Evolutionary conservation across 2,113 vertebrate species (phyloP).

Genomic region (Anoplopoma fimbria): DNA sequence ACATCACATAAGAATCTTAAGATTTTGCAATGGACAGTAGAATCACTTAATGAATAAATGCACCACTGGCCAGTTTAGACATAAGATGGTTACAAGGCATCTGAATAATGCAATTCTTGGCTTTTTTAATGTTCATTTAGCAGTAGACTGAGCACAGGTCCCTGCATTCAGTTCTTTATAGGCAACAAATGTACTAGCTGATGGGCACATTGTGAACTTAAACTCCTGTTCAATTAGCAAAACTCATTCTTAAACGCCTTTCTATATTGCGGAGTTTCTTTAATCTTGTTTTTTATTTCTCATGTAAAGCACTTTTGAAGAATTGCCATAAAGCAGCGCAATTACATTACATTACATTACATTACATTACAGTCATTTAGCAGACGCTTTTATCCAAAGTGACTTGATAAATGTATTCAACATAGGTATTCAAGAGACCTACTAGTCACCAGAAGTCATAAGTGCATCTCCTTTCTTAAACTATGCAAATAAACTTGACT

Average conservation of each 20-base stretch:
- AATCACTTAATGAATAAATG: constrained; percentile 7
- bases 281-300: not conserved
- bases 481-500: no score
- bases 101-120: constrained; percentile 5
- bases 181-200: not conserved
- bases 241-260: not conserved
- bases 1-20: constrained; percentile 12
- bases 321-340: no score
- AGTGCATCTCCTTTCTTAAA: no score
- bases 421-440: no score
- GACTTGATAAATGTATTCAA: no score
- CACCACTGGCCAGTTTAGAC: constrained; percentile 29
- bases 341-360: no score
- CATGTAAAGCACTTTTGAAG: not conserved
- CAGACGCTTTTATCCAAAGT: no score
- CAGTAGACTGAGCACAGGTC: not conserved
- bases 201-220: not conserved
- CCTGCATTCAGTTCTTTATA: constrained; percentile 2
- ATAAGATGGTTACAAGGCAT: constrained; percentile 11
- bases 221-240: not conserved
- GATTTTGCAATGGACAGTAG: constrained; percentile 6
- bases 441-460: no score
- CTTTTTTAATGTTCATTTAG: not conserved
- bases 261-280: not conserved
- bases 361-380: no score